These are phyloP conservation scores for Rambutsinella grinnellia DNA, from an alignment of 2,888 invertebrate species.

Conservation along the genomic window DNA sequence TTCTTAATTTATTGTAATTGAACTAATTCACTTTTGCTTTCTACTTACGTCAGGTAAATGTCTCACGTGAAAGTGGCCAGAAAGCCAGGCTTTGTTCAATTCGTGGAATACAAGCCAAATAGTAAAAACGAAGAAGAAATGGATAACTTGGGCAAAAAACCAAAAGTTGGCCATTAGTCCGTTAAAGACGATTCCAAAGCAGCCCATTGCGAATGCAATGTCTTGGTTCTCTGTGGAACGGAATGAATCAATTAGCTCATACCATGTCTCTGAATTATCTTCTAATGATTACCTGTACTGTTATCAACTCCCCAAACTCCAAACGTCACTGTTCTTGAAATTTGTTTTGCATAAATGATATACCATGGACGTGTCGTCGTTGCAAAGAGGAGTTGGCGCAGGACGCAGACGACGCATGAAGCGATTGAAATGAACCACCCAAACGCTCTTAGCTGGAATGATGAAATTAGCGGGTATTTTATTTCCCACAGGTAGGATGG, in stretches of 20 bases:
- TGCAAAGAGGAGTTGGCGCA: constrained; percentile 18
- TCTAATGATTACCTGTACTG: constrained; percentile 17
- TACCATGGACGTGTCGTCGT: constrained; percentile 7
- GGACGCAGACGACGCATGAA: not conserved
- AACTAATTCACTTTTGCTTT: not conserved
- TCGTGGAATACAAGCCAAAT: constrained; percentile 32
- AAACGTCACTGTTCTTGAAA: constrained; percentile 6
- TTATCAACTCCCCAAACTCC: constrained; percentile 24
- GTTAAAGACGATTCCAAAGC: constrained; percentile 7
- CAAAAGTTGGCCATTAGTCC: constrained; percentile 24
- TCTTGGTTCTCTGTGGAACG: too few relatives aligned
- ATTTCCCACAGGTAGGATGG: too few relatives aligned
- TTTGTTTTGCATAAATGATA: not conserved
- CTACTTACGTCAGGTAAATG: constrained; percentile 28
- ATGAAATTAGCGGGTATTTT: too few relatives aligned
- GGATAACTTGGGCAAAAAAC: constrained; percentile 27
- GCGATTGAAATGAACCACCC: constrained; percentile 8
- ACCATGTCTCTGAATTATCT: too few relatives aligned
- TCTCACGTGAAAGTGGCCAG: constrained; percentile 7
- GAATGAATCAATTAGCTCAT: too few relatives aligned
- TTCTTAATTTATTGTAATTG: not conserved
- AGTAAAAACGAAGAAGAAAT: constrained; percentile 19
- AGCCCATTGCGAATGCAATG: not conserved
- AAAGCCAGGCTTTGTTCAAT: constrained; percentile 3
- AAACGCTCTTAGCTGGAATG: constrained; percentile 14